Evolutionary conservation across 2,113 vertebrate species (phyloP), one percentile per base, ranked within the genome.

Genomic region (Chlamydotis undulata): DNA sequence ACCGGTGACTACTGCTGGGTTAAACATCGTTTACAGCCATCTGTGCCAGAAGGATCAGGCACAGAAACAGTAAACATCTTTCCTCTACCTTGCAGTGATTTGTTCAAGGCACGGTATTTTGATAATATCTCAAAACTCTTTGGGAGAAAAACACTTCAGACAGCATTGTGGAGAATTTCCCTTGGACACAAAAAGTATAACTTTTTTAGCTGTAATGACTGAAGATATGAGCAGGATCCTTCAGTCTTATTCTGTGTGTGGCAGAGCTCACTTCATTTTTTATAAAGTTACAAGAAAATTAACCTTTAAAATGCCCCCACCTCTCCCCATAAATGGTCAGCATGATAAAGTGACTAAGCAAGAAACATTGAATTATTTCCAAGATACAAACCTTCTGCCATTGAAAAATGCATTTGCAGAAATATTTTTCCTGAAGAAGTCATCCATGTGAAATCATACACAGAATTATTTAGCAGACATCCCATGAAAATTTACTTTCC

Each of bases 301-400:
- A 39, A 22, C 22, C 25, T 74, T 85, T 69, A 52, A 73, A 73
- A 67, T 28, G 2, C 4, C 10, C 14, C 6, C 19, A 45, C 3
- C 1, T 1, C 1, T 3, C 1, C 19, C 24, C 0, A 1, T 5
- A 28, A 57, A 14, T 4, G 52, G 14, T 8, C 53, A 59, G 6
- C 19, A 9, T 8, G 9, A 50, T 16, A 41, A 77, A 37, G 19
- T 19, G 56, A 71, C 12, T 19, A 84, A 73, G n/a, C 17, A 84
- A 60, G 57, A 89, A 56, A 87, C 2, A 4, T 1, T 55, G 26
- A 52, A 45, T 75, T 89, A 17, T 85, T 84, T 87, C n/a, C 43
- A 45, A 29, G 31, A 52, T 12, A 4, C 24, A 79, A 41, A 64
- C 7, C 53, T 68, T 26, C 23, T 86, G 35, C 41, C 49, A 61